A percentile compares a stretch with the other conserved stretches of the same genome.
phyloP scores from a whole-genome alignment of 2,113 vertebrate species.

The Catagonus wagneri region DNA sequence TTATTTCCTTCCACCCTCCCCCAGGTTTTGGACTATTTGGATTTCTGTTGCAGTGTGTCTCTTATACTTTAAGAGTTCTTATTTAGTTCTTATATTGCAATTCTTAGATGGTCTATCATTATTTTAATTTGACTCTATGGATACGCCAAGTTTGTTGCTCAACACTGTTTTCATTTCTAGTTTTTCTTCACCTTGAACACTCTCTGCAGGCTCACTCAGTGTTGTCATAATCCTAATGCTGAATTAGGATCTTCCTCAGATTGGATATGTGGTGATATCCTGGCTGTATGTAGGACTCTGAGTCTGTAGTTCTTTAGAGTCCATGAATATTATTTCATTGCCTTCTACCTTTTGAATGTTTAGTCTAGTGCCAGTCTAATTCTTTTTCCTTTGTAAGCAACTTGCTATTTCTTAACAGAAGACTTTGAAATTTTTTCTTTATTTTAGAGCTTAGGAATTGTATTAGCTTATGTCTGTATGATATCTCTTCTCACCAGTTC shows the following conservation, averaged over 20 bases:
- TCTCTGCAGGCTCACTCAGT: neutral
- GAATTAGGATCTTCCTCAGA: neutral
- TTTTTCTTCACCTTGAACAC: neutral
- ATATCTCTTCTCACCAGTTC: neutral
- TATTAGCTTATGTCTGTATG: neutral
- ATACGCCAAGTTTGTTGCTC: neutral
- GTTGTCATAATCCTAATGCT: neutral
- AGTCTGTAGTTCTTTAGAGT: neutral
- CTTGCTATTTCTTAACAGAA: neutral
- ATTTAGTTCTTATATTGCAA: neutral
- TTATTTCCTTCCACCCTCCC: neutral
- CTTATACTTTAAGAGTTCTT: neutral
- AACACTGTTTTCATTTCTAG: neutral
- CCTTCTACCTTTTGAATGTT: neutral
- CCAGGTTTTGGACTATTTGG: neutral
- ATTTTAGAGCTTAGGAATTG: neutral
- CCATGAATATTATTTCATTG: neutral
- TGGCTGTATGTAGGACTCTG: neutral
- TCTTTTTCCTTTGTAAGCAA: neutral
- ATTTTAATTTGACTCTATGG: neutral
- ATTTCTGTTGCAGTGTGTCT: neutral
- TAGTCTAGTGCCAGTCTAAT: neutral
- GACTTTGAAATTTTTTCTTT: neutral
- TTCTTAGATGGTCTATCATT: neutral
- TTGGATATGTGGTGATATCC: neutral